These are phyloP conservation scores for Drosophila tristis DNA, from an alignment of 1,140 invertebrate genomes.

Conservation along the genomic window DNA sequence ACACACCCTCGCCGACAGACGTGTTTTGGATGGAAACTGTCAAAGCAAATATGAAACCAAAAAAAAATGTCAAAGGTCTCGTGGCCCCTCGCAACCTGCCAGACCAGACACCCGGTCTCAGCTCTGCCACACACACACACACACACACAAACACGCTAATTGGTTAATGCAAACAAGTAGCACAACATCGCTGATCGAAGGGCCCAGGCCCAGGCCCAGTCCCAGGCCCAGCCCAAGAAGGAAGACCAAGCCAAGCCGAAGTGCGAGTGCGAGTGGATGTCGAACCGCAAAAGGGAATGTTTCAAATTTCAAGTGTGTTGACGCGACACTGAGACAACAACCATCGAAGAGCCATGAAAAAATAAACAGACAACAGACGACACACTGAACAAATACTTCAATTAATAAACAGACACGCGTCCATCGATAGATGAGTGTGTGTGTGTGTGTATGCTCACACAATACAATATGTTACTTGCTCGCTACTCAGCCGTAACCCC, in stretches of 20 bases:
- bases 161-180: constrained; percentile 79
- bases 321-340: constrained; percentile 59
- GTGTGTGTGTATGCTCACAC: constrained; percentile 33
- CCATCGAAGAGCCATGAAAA: constrained; percentile 53
- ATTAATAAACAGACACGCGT: constrained; percentile 81
- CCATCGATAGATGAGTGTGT: constrained; percentile 72
- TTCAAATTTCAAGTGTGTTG: constrained; percentile 82
- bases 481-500: background rate
- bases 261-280: constrained; percentile 5
- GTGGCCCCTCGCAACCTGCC: constrained; percentile 37
- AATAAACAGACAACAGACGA: constrained; percentile 70
- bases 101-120: background rate
- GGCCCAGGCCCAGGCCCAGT: constrained; percentile 9
- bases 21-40: constrained; percentile 35
- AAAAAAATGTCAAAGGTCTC: constrained; percentile 71
- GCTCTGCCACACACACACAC: too few species aligned
- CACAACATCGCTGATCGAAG: constrained; percentile 37
- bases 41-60: constrained; percentile 76
- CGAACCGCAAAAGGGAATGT: constrained; percentile 49
- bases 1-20: constrained; percentile 19
- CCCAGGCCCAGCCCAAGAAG: background rate
- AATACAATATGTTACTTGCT: constrained; percentile 40
- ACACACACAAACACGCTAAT: constrained; percentile 51
- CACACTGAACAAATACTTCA: constrained; percentile 75
- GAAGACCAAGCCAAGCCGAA: background rate